Conservation (phyloP, 2,113 vertebrate species). For the Cynopterus brachyotis region DNA sequence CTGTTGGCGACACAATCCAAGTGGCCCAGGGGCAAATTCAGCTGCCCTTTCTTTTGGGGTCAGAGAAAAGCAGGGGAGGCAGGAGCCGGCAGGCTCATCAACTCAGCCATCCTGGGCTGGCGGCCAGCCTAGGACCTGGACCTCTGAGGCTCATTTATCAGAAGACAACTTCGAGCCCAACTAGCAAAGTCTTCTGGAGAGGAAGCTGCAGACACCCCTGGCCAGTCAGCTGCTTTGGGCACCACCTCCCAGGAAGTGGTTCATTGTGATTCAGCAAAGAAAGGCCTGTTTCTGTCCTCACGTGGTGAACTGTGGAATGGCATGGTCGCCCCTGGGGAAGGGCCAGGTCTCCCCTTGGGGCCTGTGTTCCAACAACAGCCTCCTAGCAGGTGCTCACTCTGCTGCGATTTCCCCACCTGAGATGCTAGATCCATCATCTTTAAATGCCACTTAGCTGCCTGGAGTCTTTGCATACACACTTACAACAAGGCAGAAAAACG, state of each 20-base stretch:
- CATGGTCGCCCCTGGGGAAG: neutral
- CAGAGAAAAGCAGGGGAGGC: neutral
- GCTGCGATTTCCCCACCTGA: neutral
- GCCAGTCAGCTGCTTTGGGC: neutral
- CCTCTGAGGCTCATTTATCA: neutral
- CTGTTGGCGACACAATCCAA: neutral
- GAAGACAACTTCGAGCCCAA: neutral
- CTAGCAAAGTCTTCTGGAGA: neutral
- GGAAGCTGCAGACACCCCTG: neutral
- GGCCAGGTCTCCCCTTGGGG: neutral
- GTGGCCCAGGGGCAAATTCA: neutral
- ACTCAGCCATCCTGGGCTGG: neutral
- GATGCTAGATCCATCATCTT: neutral
- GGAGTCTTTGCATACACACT: neutral
- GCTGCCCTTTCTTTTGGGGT: neutral
- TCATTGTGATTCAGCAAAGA: neutral
- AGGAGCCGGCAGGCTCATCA: rapidly evolving
- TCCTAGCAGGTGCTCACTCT: neutral
- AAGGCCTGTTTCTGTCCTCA: neutral
- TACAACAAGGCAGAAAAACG: neutral
- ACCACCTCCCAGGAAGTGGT: neutral
- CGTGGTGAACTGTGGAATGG: neutral
- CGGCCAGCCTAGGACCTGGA: neutral
- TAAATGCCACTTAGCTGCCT: neutral
- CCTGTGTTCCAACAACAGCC: neutral